phyloP scores from a whole-genome alignment of 1,140 invertebrate species.

The Argopecten irradians region DNA sequence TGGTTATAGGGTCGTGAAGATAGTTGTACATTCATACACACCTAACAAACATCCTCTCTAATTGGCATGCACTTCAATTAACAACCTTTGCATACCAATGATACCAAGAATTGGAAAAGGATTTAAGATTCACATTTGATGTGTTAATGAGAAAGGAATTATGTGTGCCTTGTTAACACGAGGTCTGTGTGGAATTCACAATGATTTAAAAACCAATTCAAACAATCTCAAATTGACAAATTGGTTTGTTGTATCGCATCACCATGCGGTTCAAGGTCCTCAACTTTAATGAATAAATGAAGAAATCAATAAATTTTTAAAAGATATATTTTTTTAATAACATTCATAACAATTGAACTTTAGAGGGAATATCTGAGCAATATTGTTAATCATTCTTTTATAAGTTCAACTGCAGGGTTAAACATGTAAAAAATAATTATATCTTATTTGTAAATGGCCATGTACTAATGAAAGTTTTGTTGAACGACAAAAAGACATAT shows the following conservation, averaged over 20 bases:
- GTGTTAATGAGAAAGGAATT: background rate
- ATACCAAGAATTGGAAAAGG: background rate
- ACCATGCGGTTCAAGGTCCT: constrained; percentile 4
- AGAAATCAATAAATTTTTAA: background rate
- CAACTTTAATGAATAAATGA: background rate
- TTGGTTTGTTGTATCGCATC: background rate
- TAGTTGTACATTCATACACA: background rate
- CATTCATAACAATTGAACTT: background rate
- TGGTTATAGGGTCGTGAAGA: background rate
- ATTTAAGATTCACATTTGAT: constrained; percentile 12
- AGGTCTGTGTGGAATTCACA: constrained; percentile 15
- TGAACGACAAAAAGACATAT: too few species aligned
- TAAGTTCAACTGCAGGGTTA: too few species aligned
- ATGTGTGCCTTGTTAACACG: background rate
- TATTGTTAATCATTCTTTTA: too few species aligned
- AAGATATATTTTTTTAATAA: background rate
- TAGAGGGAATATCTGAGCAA: background rate
- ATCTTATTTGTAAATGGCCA: background rate
- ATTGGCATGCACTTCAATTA: constrained; percentile 22
- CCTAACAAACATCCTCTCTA: background rate
- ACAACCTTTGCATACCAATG: constrained; percentile 1
- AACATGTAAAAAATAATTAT: too few species aligned
- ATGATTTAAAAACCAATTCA: background rate
- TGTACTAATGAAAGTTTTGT: too few species aligned
- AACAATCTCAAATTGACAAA: constrained; percentile 12